Evolutionary conservation across 2,797 vertebrate species (phyloP).

Genomic region (Podargus strigoides): DNA sequence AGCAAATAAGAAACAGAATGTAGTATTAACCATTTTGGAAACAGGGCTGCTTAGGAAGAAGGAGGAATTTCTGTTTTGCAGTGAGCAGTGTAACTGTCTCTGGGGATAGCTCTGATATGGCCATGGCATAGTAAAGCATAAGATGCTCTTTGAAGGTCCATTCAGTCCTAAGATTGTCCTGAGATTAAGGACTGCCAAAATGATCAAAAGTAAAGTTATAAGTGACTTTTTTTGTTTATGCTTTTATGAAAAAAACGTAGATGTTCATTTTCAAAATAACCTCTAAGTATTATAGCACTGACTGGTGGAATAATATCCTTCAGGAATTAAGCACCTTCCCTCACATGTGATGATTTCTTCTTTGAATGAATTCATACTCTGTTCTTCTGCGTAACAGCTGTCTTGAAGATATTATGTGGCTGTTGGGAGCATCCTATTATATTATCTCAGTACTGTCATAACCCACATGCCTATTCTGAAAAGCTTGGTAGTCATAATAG

Average conservation of each 20-base stretch:
- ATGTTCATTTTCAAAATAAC: neutral
- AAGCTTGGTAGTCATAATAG: neutral
- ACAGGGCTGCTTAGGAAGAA: neutral
- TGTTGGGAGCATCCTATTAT: neutral
- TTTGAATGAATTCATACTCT: neutral
- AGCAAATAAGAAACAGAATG: neutral
- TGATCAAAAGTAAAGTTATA: neutral
- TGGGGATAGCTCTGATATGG: neutral
- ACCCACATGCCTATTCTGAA: neutral
- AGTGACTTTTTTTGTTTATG: neutral
- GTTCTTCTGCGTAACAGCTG: neutral
- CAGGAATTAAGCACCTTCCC: neutral
- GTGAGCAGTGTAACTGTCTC: neutral
- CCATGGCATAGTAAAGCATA: rapidly evolving
- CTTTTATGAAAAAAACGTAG: neutral
- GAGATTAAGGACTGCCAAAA: neutral
- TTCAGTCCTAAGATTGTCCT: neutral
- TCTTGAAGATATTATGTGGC: neutral
- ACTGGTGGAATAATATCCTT: neutral
- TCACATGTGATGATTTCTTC: neutral
- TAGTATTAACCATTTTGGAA: neutral
- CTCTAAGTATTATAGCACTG: neutral
- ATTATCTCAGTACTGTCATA: neutral
- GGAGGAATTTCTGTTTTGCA: neutral
- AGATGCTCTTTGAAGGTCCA: neutral